Base-by-base conservation (phyloP, 2,113 vertebrate genomes). In the Oxyruncus cristatus region DNA sequence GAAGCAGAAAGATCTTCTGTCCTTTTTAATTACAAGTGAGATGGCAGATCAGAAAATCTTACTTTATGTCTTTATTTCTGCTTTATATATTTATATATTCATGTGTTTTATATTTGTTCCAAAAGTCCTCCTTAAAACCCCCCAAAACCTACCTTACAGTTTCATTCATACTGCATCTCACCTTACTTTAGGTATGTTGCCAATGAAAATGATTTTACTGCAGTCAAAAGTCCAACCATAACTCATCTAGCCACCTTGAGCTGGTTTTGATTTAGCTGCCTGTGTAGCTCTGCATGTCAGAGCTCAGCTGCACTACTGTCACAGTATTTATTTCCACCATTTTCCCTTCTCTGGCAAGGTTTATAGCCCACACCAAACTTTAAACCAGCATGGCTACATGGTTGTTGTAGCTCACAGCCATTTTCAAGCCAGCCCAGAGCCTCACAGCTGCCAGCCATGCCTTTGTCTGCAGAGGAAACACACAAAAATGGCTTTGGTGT, bases 11-110 rank as follows among this genome's bases (percentile, higher is more conserved):
- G 56, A 78, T 85, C 85, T 73, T 37, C 80, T 80, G 42, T 27
- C 47, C 63, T 74, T 95, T 94, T 84, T 94, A 97, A 91, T 97
- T 93, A 76, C 35, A 93, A 93, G 71, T 92, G 91, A 91, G 53
- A 65, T 71, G 53, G 37, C 59, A 95, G 39, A 72, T 92, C 80
- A 93, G 77, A 77, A 93, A 93, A 94, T 71, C 62, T 89, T 95
- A 49, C 27, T 90, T 93, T 81, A 86, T 89, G 33, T 91, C 53
- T 95, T 88, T 91, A 32, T 92, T 98, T 94, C 92, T 66, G 46
- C 2, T 72, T 75, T 65, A 6, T 47, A 18, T 12, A 22, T 88
- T 76, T 65, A 35, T 39, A 19, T 83, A 35, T 56, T 35, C 6
- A 5, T 67, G 28, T 11, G 5, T 26, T 49, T 27, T 41, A 28